Evolutionary conservation across 1,140 invertebrate species (phyloP), one percentile per base, ranked within the genome.

Genomic region (Drosophila asahinai): DNA sequence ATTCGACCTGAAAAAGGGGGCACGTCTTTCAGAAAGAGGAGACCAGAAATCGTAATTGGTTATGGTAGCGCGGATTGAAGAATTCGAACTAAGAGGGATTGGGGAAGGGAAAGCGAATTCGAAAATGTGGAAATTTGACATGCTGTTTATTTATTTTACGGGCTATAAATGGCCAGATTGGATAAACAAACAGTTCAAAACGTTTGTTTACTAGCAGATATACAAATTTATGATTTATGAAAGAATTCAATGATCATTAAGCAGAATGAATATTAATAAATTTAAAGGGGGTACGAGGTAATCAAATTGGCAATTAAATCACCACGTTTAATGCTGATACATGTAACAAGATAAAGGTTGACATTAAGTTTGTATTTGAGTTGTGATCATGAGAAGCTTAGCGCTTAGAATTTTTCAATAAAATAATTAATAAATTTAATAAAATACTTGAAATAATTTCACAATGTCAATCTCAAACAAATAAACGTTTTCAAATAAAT

Each of bases 1-100:
- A 70, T 36, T 59, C 66, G 52, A 76, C 54, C 61, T 47, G 40
- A 17, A 77, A 76, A 57, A 33, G 42, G 72, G 72, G 71, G 73
- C 73, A 64, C 71, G 71, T 58, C 73, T 76, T 57, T 8, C 6
- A 55, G 25, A 55, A 70, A 68, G 33, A 72, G 33, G 42, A 57
- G 19, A 19, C 22, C 27, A 19, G 5, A 71, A 59, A 51, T 38
- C 47, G n/a, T 40, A 30, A 71, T 71, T 51, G 19, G 47, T 43
- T 72, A 27, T 72, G 49, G 36, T 12, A n/a, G 7, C 12, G 17
- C 27, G 17, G 49, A 47, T 45, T 17, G 15, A 55, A 55, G 49
- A 67, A 54, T 45, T 51, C 30, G 22, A 55, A 15, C 25, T n/a
- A 4, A 15, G 9, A 15, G 9, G 48, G n/a, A 33, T 22, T 22